Evolutionary conservation across 2,797 vertebrate genomes (phyloP).

Genomic region (Serranus cabrilla): DNA sequence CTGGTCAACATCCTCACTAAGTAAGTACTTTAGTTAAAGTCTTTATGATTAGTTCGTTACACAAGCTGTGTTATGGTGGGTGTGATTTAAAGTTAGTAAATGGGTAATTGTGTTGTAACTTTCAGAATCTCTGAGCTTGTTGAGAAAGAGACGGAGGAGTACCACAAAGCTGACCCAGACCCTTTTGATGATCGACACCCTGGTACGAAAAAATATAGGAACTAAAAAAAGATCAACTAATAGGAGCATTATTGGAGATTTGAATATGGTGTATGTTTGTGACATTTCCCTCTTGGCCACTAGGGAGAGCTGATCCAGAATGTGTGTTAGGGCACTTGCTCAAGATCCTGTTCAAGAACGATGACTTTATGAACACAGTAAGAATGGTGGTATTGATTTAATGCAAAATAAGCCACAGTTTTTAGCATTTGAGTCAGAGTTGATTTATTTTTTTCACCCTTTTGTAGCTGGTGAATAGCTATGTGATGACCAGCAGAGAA

Average conservation of each 20-base stretch:
- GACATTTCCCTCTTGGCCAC: conserved; percentile 61
- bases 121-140: conserved; percentile 97
- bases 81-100: conserved; percentile 7
- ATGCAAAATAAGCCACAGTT: neutral
- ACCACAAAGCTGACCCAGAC: conserved; percentile 98
- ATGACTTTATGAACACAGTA: conserved; percentile 99
- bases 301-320: conserved; percentile 98
- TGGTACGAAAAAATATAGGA: conserved; percentile 80
- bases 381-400: conserved; percentile 27
- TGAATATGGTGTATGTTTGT: conserved; percentile 41
- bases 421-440: neutral
- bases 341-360: conserved; percentile 99
- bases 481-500: conserved; percentile 98
- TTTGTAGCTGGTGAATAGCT: conserved; percentile 94
- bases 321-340: conserved; percentile 97
- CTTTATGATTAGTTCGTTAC: neutral
- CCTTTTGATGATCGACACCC: conserved; percentile 99
- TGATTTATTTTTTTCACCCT: neutral
- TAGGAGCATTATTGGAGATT: neutral
- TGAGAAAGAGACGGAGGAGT: conserved; percentile 98
- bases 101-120: conserved; percentile 29
- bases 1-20: conserved; percentile 96
- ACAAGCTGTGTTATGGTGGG: neutral
- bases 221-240: neutral
- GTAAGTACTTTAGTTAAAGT: conserved; percentile 78